Conservation (phyloP, 2,113 vertebrate genomes). For the Siphamia tubifer region DNA sequence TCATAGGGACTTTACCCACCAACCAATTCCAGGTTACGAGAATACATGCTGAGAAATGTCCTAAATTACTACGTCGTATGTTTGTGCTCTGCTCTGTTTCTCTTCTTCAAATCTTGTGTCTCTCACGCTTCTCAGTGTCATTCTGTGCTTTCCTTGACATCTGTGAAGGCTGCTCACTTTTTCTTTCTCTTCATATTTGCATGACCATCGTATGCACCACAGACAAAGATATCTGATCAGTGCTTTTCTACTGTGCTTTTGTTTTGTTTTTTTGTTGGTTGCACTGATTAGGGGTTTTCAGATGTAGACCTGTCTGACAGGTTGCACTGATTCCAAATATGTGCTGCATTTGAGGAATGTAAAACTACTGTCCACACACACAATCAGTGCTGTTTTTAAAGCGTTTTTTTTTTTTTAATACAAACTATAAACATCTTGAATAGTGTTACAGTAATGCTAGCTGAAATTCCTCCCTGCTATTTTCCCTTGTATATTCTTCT, state of each 20-base stretch:
- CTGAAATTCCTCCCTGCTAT: too few relatives aligned
- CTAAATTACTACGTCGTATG: background rate
- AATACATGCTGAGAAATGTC: background rate
- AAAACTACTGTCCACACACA: background rate
- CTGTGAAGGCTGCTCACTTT: background rate
- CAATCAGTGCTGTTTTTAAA: background rate
- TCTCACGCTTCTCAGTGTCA: background rate
- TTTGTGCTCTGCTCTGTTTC: background rate
- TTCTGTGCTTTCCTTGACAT: background rate
- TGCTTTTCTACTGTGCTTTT: background rate
- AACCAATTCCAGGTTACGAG: background rate
- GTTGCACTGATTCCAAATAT: background rate
- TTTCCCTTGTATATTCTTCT: background rate
- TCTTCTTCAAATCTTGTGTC: background rate
- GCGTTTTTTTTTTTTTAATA: too few relatives aligned
- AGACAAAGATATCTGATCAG: background rate
- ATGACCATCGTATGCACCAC: background rate
- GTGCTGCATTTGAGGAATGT: background rate
- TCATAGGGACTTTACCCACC: background rate
- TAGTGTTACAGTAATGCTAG: too few relatives aligned
- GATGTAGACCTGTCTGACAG: background rate
- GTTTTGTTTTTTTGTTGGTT: background rate
- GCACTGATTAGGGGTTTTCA: background rate
- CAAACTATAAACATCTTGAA: too few relatives aligned
- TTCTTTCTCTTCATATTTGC: background rate